Conservation (phyloP, 1,140 invertebrate species). For the Macrobrachium nipponense region DNA sequence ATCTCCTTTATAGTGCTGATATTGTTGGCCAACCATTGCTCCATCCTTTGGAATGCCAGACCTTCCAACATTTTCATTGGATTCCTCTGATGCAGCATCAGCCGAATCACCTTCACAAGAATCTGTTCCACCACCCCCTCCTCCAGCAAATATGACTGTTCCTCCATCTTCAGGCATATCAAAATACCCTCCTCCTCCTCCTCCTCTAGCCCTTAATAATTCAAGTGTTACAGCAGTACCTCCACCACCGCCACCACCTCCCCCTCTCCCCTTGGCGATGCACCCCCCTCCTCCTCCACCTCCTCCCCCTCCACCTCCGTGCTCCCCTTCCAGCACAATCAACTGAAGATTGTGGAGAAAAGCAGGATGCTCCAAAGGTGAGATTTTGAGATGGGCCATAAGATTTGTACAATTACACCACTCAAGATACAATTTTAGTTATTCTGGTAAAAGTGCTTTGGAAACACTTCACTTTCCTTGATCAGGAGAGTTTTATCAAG, state of each 20-base stretch:
- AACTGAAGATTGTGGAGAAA: conserved; percentile 59
- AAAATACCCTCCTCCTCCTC: background rate
- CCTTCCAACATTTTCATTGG: conserved; percentile 67
- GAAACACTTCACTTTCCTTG: too few relatives aligned
- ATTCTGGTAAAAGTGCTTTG: too few relatives aligned
- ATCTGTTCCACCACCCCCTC: conserved; percentile 32
- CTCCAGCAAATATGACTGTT: background rate
- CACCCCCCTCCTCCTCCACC: conserved; percentile 32
- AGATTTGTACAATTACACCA: too few relatives aligned
- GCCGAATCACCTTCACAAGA: background rate
- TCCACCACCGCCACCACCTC: conserved; percentile 35
- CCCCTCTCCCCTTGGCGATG: conserved; percentile 15
- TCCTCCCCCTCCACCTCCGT: conserved; percentile 45
- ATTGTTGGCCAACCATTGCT: conserved; percentile 79
- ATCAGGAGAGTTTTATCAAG: too few relatives aligned
- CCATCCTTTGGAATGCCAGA: conserved; percentile 76
- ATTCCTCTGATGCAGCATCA: conserved; percentile 39
- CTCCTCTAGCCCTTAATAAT: conserved; percentile 8
- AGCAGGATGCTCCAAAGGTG: conserved; percentile 64
- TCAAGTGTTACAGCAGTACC: background rate
- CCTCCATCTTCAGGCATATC: background rate
- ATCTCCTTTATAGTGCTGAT: conserved; percentile 80
- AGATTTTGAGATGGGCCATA: background rate
- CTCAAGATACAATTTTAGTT: too few relatives aligned
- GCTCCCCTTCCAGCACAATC: conserved; percentile 1